Percentiles rank a stretch among this genome's conserved stretches.
phyloP scores from a whole-genome alignment of 2,888 invertebrate genomes.

The Diploptera punctata region DNA sequence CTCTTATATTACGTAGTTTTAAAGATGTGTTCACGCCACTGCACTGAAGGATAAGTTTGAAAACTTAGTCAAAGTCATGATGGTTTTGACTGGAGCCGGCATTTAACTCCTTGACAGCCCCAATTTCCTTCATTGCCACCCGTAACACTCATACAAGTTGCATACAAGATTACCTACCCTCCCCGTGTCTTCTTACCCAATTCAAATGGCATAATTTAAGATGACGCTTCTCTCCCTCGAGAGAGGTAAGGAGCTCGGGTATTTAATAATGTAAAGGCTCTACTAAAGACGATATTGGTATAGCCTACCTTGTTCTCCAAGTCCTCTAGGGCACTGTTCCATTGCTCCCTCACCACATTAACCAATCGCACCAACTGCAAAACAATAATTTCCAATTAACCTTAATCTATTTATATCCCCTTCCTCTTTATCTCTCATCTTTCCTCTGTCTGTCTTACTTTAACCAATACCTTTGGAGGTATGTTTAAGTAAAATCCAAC shows the following conservation, averaged over 20 bases:
- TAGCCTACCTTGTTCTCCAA: not conserved
- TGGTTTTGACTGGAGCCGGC: not conserved
- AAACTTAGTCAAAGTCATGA: not conserved
- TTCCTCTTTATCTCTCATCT: no score
- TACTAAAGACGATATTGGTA: not conserved
- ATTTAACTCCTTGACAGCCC: constrained; percentile 21
- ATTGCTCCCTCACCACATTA: not conserved
- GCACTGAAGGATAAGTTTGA: not conserved
- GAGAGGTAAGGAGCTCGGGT: not conserved
- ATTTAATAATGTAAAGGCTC: constrained; percentile 3
- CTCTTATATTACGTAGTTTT: no score
- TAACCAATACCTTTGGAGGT: no score
- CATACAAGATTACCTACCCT: constrained; percentile 17
- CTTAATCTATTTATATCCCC: no score
- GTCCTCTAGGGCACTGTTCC: not conserved
- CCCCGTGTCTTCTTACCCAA: not conserved
- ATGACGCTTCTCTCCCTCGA: constrained; percentile 5
- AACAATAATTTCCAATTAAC: no score
- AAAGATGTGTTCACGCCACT: no score
- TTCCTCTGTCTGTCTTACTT: no score
- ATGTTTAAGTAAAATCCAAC: no score
- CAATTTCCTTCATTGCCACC: constrained; percentile 13
- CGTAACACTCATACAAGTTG: constrained; percentile 12
- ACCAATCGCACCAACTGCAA: not conserved
- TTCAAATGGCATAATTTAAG: constrained; percentile 28